phyloP scores from a whole-genome alignment of 2,797 vertebrate genomes.

The Cynopterus sphinx region DNA sequence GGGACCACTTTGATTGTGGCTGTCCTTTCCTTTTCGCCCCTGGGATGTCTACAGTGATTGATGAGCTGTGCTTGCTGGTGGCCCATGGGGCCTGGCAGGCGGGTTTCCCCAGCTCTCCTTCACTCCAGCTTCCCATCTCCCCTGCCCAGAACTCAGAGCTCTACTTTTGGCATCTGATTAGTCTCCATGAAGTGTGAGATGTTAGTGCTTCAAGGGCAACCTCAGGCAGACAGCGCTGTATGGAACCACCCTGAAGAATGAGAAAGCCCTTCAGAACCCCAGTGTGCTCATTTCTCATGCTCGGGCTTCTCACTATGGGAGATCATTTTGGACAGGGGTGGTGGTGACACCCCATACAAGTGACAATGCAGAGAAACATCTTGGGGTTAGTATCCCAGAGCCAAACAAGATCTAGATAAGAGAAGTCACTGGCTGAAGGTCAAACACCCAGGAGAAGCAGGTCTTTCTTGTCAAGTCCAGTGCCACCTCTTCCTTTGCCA shows the following conservation, averaged over 20 bases:
- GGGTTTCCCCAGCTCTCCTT: not conserved
- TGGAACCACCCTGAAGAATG: not conserved
- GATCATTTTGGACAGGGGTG: not conserved
- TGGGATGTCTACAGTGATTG: not conserved
- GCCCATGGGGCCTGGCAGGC: not conserved
- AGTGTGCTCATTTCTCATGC: not conserved
- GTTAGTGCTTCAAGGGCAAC: not conserved
- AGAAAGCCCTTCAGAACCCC: not conserved
- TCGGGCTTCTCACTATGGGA: not conserved
- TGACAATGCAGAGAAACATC: not conserved
- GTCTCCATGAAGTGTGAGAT: not conserved
- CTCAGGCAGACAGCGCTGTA: not conserved
- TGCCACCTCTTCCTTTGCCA: not conserved
- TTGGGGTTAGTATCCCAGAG: not conserved
- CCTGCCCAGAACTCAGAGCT: not conserved
- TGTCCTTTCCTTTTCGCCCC: not conserved
- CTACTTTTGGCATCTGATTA: not conserved
- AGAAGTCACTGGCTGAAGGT: slow-evolving; percentile 13
- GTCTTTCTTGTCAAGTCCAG: not conserved
- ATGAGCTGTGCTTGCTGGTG: not conserved
- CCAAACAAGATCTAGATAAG: not conserved
- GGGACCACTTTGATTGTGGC: not conserved
- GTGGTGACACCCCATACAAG: not conserved
- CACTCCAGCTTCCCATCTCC: not conserved
- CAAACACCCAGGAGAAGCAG: slow-evolving; percentile 4